These are phyloP conservation scores for Xiphophorus maculatus DNA, from an alignment of 2,113 vertebrate genomes.

Conservation along the genomic window DNA sequence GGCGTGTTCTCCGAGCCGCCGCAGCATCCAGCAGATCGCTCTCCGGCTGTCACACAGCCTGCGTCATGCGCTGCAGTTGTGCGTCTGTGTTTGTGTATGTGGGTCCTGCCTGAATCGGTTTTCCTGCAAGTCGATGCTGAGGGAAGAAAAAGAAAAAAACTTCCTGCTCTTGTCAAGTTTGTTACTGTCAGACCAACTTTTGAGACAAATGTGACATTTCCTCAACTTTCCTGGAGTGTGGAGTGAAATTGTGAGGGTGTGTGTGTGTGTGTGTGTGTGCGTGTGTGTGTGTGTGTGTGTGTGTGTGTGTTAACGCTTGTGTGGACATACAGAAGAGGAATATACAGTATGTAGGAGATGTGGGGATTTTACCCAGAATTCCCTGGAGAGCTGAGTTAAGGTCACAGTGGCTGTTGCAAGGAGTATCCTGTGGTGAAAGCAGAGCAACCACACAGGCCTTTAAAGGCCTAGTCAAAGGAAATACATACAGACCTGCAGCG, in stretches of 20 bases:
- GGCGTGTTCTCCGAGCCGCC: too few species aligned
- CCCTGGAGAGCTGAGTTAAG: slow-evolving; percentile 14
- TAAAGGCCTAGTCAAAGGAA: too few species aligned
- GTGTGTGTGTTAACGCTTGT: slow-evolving; percentile 13
- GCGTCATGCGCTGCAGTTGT: not conserved
- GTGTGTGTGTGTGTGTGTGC: slow-evolving; percentile 13
- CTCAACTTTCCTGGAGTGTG: slow-evolving; percentile 35
- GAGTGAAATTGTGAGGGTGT: slow-evolving; percentile 10
- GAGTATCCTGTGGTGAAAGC: not conserved
- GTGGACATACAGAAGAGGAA: slow-evolving; percentile 28
- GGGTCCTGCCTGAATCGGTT: slow-evolving; percentile 19
- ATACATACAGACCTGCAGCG: too few species aligned
- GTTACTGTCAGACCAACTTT: slow-evolving; percentile 50
- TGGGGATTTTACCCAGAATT: slow-evolving; percentile 23
- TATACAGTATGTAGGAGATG: slow-evolving; percentile 22
- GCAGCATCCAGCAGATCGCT: not conserved
- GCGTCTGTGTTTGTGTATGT: slow-evolving; percentile 8
- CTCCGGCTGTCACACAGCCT: slow-evolving; percentile 3
- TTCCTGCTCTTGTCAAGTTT: slow-evolving; percentile 17
- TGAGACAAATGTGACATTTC: slow-evolving; percentile 62
- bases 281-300: slow-evolving; percentile 11
- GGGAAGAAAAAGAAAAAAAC: slow-evolving; percentile 25
- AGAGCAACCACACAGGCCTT: too few species aligned
- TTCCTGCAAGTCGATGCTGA: slow-evolving; percentile 22
- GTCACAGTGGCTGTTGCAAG: slow-evolving; percentile 21